Conservation (phyloP, 2,888 invertebrate genomes). For the Mellilla xanthometata region DNA sequence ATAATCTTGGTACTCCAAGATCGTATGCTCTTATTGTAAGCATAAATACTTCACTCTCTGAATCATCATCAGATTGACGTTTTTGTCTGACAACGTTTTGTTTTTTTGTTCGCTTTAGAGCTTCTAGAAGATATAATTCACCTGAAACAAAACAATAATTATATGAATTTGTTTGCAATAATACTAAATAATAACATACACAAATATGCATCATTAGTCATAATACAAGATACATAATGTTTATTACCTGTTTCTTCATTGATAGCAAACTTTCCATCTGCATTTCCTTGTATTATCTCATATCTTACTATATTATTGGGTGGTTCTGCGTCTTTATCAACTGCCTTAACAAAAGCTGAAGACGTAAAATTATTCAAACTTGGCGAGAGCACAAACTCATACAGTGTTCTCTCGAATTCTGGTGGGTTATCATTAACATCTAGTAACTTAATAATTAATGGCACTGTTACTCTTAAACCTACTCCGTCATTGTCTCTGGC, state of each 20-base stretch:
- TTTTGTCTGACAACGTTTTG: slow-evolving; percentile 69
- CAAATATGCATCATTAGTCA: no score
- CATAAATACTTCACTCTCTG: slow-evolving; percentile 82
- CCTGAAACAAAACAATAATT: slow-evolving; percentile 55
- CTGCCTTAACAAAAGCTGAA: slow-evolving; percentile 90
- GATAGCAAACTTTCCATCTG: slow-evolving; percentile 88
- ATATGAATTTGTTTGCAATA: no score
- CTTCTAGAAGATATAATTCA: slow-evolving; percentile 85
- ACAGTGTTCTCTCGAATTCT: slow-evolving; percentile 89
- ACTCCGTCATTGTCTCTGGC: slow-evolving; percentile 93
- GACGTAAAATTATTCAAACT: slow-evolving; percentile 89
- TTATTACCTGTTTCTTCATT: slow-evolving; percentile 90
- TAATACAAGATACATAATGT: no score
- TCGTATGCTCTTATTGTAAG: slow-evolving; percentile 91
- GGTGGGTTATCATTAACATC: slow-evolving; percentile 95
- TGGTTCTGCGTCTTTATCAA: slow-evolving; percentile 90
- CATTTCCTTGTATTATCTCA: slow-evolving; percentile 90
- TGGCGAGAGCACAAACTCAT: slow-evolving; percentile 90
- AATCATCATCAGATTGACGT: slow-evolving; percentile 69
- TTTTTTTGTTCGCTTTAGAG: slow-evolving; percentile 67
- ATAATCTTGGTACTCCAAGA: slow-evolving; percentile 90
- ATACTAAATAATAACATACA: no score
- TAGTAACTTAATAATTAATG: slow-evolving; percentile 88
- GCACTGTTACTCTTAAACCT: slow-evolving; percentile 89
- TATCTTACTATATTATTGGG: slow-evolving; percentile 94